Evolutionary conservation across 2,113 vertebrate species (phyloP).

Genomic region (Pelmatolapia mariae): DNA sequence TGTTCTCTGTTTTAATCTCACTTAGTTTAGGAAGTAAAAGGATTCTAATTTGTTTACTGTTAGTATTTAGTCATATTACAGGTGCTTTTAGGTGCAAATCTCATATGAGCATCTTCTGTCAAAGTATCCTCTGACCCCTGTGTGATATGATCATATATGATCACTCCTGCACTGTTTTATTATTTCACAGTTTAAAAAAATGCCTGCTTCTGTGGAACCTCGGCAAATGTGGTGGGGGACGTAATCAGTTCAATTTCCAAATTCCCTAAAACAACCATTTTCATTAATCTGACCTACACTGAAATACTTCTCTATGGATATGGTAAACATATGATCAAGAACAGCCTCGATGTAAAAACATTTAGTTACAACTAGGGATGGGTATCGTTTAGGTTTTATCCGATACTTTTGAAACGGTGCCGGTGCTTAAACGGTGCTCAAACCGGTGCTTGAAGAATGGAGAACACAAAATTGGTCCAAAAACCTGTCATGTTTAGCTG

Average conservation of each 20-base stretch:
- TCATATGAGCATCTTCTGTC: not conserved
- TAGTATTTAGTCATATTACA: not conserved
- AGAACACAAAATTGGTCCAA: no score
- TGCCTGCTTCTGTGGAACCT: not conserved
- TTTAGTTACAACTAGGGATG: no score
- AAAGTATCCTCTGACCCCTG: not conserved
- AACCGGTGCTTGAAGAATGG: no score
- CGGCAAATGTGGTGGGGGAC: not conserved
- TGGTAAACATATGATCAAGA: not conserved
- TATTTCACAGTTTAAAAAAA: not conserved
- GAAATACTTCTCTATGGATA: not conserved
- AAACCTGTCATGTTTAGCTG: no score
- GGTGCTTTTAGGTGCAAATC: not conserved
- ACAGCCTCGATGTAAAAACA: not conserved
- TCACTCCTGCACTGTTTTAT: not conserved
- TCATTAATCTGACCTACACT: fast-evolving
- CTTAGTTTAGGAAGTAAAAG: fast-evolving
- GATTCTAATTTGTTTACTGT: not conserved
- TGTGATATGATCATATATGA: not conserved
- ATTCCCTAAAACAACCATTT: not conserved
- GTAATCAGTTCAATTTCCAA: not conserved
- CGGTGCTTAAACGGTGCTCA: no score
- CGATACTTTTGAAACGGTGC: no score
- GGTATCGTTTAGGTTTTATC: no score
- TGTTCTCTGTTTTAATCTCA: not conserved